phyloP scores from a whole-genome alignment of 2,888 invertebrate genomes.

The Parnassius mnemosyne region DNA sequence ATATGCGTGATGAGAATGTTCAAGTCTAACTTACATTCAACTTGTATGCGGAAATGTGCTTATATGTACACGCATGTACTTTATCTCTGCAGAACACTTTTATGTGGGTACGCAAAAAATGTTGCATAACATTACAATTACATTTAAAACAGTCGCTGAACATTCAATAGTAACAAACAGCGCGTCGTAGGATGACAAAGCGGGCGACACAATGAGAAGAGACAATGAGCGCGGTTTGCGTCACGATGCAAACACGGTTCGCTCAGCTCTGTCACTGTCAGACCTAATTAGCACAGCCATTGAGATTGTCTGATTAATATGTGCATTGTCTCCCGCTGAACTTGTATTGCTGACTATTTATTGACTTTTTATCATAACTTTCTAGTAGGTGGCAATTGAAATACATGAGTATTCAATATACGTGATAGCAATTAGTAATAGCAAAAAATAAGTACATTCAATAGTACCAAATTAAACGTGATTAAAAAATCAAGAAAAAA shows the following conservation, averaged over 20 bases:
- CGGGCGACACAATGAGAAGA: constrained; percentile 55
- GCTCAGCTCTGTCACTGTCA: constrained; percentile 66
- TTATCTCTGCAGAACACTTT: constrained; percentile 10
- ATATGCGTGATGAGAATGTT: constrained; percentile 4
- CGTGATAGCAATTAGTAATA: constrained; percentile 1
- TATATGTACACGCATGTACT: constrained; percentile 1
- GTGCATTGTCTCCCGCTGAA: constrained; percentile 58
- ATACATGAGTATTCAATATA: constrained; percentile 13
- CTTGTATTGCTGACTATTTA: constrained; percentile 32
- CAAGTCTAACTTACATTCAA: constrained; percentile 9
- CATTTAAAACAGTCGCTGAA: constrained; percentile 26
- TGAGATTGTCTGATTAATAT: constrained; percentile 75
- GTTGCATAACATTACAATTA: constrained; percentile 21
- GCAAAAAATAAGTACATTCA: too few species aligned
- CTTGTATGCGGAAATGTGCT: constrained; percentile 3
- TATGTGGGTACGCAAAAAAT: constrained; percentile 14
- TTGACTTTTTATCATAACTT: constrained; percentile 25
- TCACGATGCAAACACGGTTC: constrained; percentile 51
- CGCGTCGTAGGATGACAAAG: constrained; percentile 55
- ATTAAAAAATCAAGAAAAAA: too few species aligned
- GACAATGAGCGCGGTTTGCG: constrained; percentile 65
- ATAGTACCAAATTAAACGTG: too few species aligned
- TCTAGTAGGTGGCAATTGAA: constrained; percentile 9
- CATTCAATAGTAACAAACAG: constrained; percentile 54
- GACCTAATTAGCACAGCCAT: constrained; percentile 73